Percentiles rank a stretch among this genome's conserved stretches.
These are phyloP conservation scores for Corythornis vintsioides DNA, from an alignment of 2,113 vertebrate genomes.

Conservation along the genomic window DNA sequence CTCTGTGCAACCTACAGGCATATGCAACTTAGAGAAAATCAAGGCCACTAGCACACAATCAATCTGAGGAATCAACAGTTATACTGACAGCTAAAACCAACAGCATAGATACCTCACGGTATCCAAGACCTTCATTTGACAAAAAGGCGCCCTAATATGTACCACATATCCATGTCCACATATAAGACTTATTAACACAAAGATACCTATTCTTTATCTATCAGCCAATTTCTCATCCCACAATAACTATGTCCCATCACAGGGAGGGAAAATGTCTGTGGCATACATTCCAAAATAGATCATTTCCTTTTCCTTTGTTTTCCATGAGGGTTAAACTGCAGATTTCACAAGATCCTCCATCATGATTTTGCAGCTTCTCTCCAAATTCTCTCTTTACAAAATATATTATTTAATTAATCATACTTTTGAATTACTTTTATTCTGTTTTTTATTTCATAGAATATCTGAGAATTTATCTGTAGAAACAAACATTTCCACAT, in stretches of 20 bases:
- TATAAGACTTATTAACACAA: neutral
- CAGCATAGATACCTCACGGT: accelerated
- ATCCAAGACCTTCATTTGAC: neutral
- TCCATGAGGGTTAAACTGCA: neutral
- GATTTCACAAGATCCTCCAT: neutral
- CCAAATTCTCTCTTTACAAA: neutral
- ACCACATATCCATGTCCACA: neutral
- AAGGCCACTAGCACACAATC: neutral
- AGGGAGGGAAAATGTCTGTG: neutral
- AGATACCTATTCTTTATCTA: accelerated
- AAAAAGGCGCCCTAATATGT: accelerated
- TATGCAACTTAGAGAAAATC: neutral
- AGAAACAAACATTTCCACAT: neutral
- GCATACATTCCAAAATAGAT: neutral
- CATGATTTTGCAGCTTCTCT: neutral
- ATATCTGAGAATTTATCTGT: neutral
- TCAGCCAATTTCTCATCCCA: neutral
- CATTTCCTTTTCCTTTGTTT: neutral
- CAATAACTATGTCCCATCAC: neutral
- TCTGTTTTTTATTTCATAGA: neutral
- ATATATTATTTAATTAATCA: neutral
- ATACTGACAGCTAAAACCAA: neutral
- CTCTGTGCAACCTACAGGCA: neutral
- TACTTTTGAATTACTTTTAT: neutral
- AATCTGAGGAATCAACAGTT: neutral